Base-by-base conservation (phyloP, 23 tunicate genomes). In the Ciona savignyi region DNA sequence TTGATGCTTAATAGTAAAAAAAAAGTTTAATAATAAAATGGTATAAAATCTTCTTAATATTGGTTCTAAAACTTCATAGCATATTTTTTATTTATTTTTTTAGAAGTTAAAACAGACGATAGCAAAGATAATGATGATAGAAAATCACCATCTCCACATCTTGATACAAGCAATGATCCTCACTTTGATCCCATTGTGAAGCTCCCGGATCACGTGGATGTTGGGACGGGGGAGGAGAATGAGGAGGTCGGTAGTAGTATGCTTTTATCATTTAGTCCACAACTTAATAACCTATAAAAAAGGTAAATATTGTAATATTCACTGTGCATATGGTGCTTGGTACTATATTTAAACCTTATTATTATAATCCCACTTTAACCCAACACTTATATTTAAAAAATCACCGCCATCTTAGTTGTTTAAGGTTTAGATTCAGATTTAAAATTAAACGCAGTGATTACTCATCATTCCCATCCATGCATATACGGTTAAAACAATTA, bases 211-310 rank as follows among this genome's bases (percentile, higher is more conserved):
- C 69, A 76, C 27, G 95, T 86, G 30, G 76, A 86, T 72, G 77
- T 72, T 11, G 77, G 61, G 65, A 85, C 83, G 15, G 97, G 97
- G 1, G 97, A 90, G 80, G 97, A 90, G 69, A 76, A 80, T 62
- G 91, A 84, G 51, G 83, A 90, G 79, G 97, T 84, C 4, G 35
- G 24, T 77, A 21, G 11, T 34, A 64, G 6, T 64, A 19, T 70
- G 27, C 35, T 28, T 15, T 68, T 68, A 6, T n/a, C 67, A 25
- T 63, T 9, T 4, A 11, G 22, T 9, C 6, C 24, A 4, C 61
- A 20, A 49, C 61, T 49, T 49, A 15, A 49, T 20, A 49, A 20
- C 61, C 61, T 49, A 49, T 11, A 49, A 15, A 49, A 11, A 49
- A 20, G 22, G 22, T 9, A 9, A 9, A 20, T 9, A 9, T 63